Base-by-base conservation (phyloP, 1,140 invertebrate species). In the Drosophila dunni region DNA sequence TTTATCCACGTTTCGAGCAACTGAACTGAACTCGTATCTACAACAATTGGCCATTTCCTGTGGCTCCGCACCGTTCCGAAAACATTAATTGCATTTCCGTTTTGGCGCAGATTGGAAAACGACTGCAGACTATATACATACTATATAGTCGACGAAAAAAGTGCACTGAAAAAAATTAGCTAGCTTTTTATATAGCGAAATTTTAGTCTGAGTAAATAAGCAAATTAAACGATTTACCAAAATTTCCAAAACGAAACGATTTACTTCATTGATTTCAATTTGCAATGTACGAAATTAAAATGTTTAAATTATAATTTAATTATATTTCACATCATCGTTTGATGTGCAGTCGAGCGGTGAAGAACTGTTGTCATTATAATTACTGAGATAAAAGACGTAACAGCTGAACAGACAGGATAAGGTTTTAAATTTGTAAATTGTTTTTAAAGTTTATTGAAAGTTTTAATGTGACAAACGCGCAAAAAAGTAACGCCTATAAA, bases 81-180 rank as follows among this genome's bases (percentile, higher is more conserved):
- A 54, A 50, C 69, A 53, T 67, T 71, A 71, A 57, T 65, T 71
- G 34, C 61, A 65, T 65, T 69, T 54, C 67, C 63, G 57, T 66
- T 13, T 66, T 13, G 38, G 7, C 36, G 36, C 13, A 61, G 58
- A 45, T 65, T 13, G 62, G 38, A 62, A 46, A 68, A 61, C 66
- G 38, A 62, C 24, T 34, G 17, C 29, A 48, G 46, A 53, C 24
- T 64, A 36, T 44, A 54, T 3, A 13, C 20, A 34, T 33, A 34
- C 48, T 34, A 51, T 51, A 33, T 29, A 20, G 24, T 40, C 0
- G 3, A 40, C 11, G 1, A 0, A 40, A 10, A 40, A 4, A 11
- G 38, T 42, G 4, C 4, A 42, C 4, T 10, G 38, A 5, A 42
- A 11, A 42, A 29, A 20, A 20, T 20, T 20, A 20, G 2, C 17